Evolutionary conservation across 2,888 invertebrate genomes (phyloP).

Genomic region (Seira musarum): DNA sequence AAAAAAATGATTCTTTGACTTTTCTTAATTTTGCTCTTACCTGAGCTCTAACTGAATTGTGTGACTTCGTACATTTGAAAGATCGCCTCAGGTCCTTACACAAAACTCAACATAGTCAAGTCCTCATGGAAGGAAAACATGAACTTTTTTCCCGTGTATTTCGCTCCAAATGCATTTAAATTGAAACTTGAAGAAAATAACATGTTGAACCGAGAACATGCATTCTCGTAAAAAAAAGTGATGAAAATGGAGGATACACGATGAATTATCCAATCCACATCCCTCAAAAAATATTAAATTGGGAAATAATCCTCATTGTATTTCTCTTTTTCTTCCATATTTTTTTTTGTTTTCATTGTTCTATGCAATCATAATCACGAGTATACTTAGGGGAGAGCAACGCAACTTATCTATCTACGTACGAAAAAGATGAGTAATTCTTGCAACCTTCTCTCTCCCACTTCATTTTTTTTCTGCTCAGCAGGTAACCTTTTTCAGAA

Average conservation of each 20-base stretch:
- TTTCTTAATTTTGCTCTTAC: not conserved
- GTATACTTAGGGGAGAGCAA: too few relatives aligned
- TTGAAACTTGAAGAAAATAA: not conserved
- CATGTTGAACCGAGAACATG: not conserved
- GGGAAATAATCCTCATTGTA: not conserved
- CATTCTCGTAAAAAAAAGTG: constrained; percentile 6
- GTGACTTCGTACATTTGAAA: too few relatives aligned
- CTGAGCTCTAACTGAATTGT: not conserved
- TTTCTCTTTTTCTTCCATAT: too few relatives aligned
- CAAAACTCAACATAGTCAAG: not conserved
- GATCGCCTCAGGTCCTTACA: not conserved
- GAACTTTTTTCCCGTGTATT: not conserved
- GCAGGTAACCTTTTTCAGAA: constrained; percentile 67
- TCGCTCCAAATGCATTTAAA: not conserved
- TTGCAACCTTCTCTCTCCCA: not conserved
- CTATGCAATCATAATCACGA: too few relatives aligned
- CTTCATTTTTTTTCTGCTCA: constrained; percentile 56
- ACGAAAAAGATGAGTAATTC: not conserved
- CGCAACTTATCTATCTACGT: too few relatives aligned
- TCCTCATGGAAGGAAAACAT: not conserved
- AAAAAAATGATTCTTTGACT: not conserved
- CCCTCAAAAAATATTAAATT: not conserved
- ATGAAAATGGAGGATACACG: not conserved
- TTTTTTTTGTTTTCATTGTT: too few relatives aligned
- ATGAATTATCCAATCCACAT: not conserved